A percentile compares a stretch with the other conserved stretches of the same genome.
phyloP scores from a whole-genome alignment of 2,888 invertebrate species.

The Lissonota sp. region DNA sequence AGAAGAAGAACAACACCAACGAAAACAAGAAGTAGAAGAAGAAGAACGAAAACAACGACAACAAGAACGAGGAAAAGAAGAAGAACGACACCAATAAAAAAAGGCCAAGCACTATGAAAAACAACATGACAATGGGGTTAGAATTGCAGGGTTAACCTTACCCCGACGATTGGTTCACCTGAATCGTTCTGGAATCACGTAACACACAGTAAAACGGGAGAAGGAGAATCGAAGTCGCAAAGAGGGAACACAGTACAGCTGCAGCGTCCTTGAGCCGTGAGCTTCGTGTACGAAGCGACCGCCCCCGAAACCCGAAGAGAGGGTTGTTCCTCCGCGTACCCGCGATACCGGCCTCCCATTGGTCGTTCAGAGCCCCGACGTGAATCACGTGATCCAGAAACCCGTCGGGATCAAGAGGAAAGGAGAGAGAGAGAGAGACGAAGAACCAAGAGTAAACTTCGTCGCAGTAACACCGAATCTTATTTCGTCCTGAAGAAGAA shows the following conservation, averaged over 20 bases:
- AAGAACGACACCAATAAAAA: not conserved
- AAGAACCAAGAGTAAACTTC: conserved; percentile 12
- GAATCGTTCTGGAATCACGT: conserved; percentile 43
- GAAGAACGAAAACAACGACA: conserved; percentile 5
- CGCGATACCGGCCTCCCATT: conserved; percentile 80
- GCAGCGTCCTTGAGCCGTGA: conserved; percentile 58
- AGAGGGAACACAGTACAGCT: conserved; percentile 57
- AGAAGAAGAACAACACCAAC: too few species aligned
- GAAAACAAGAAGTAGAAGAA: not conserved
- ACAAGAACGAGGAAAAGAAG: not conserved
- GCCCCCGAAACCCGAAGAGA: conserved; percentile 83
- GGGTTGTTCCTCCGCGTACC: conserved; percentile 81
- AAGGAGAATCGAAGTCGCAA: conserved; percentile 44
- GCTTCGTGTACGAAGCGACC: conserved; percentile 74
- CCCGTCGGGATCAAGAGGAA: conserved; percentile 52
- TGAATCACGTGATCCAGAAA: conserved; percentile 76
- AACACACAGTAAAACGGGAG: conserved; percentile 45
- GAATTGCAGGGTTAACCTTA: conserved; percentile 12
- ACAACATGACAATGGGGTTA: conserved; percentile 11
- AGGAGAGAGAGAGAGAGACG: conserved; percentile 36
- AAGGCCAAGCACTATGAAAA: not conserved
- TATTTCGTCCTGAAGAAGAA: conserved; percentile 54
- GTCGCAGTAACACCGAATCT: conserved; percentile 43
- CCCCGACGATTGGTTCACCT: conserved; percentile 31
- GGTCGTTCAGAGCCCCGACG: conserved; percentile 69